Base-by-base conservation (phyloP, 2,797 vertebrate species). In the Bryconaethiops microstoma region DNA sequence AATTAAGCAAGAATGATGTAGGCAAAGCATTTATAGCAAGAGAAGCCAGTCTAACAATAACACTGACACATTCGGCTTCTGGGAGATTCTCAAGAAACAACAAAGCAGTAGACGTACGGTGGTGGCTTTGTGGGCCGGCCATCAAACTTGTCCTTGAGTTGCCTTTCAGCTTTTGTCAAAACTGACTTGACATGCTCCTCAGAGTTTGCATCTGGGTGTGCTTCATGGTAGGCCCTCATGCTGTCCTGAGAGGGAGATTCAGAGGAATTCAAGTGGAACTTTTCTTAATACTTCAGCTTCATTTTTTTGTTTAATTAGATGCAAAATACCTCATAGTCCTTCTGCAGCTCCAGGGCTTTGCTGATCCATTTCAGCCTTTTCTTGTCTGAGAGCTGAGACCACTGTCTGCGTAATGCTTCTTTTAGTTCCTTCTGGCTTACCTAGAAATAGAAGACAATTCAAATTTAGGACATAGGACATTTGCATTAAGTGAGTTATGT, bases 61-160 rank as follows among this genome's bases (percentile, higher is more conserved):
- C 23, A 1, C 7, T 29, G 45, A 52, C 13, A 17, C 23, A 39
- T 35, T 72, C 2, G 29, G 5, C 3, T 29, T 19, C 5, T 54
- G 25, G 16, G 54, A 17, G 25, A 7, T 42, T 79, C 17, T 54
- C 35, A 70, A 59, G 59, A 5, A 64, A 23, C 19, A 5, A 14
- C 17, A 23, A 2, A 57, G 54, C 5, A 39, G 50, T 5, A 57
- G 65, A 91, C 94, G 90, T 88, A 95, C 94, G 94, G 94, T 1
- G 94, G 94, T 0, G 94, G 94, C 88, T 95, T 95, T 0, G 93
- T 95, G 0, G 95, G 94, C 76, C 95, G 89, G 0, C 95, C 95
- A 1, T 95, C 94, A 52, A 95, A 95, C 85, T 95, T 95, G 92
- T 95, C 94, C 88, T 95, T 95, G 74, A 95, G 91, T 79, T 95